Conservation (phyloP, 2,113 vertebrate species). For the Gasterosteus aculeatus region DNA sequence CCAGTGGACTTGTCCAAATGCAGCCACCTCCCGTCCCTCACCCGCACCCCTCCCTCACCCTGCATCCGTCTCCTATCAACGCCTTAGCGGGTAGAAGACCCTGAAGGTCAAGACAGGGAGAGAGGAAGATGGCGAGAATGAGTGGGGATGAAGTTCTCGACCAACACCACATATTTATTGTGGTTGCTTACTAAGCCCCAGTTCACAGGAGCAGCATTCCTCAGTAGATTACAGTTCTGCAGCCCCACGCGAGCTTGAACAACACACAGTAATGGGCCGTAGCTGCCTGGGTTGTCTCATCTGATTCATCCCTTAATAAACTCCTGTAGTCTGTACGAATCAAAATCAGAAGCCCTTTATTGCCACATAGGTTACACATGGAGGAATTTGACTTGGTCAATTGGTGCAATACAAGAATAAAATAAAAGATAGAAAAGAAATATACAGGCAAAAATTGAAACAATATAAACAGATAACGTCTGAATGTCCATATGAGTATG, state of each 20-base stretch:
- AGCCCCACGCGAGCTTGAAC: constrained; percentile 23
- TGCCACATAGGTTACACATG: too few species aligned
- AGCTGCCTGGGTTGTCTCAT: constrained; percentile 8
- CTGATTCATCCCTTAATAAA: constrained; percentile 9
- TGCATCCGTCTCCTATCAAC: constrained; percentile 38
- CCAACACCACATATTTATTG: constrained; percentile 17
- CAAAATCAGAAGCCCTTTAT: too few species aligned
- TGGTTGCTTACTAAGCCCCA: constrained; percentile 47
- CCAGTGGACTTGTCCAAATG: constrained; percentile 60
- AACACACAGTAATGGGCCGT: not conserved
- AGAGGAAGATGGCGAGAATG: constrained; percentile 31
- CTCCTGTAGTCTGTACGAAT: too few species aligned
- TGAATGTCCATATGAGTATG: not conserved
- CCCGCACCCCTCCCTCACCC: not conserved
- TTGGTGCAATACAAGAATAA: too few species aligned
- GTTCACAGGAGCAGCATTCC: constrained; percentile 54
- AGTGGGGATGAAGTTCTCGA: constrained; percentile 36
- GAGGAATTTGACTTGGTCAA: too few species aligned
- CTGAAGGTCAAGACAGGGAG: constrained; percentile 55
- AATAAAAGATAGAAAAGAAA: too few species aligned
- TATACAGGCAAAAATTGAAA: too few species aligned
- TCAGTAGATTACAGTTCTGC: constrained; percentile 42
- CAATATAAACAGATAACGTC: too few species aligned
- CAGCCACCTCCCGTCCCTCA: constrained; percentile 8
- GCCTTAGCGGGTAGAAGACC: constrained; percentile 31